A percentile compares a stretch with the other conserved stretches of the same genome.
phyloP scores from a whole-genome alignment of 1,140 invertebrate species.

The Ephestia elutella region DNA sequence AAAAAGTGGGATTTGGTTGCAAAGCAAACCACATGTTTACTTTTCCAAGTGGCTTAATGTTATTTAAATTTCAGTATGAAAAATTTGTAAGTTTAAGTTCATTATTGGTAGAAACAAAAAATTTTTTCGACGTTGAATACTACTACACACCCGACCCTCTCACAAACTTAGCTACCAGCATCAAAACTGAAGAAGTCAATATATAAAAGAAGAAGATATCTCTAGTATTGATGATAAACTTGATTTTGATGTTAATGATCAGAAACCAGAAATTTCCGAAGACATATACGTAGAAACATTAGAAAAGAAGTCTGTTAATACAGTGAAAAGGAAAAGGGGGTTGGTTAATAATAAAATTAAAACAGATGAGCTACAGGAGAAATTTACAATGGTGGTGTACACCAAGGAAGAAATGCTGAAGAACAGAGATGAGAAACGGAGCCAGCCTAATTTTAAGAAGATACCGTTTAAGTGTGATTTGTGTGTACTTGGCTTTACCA shows the following conservation, averaged over 20 bases:
- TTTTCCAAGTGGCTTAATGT: too few relatives aligned
- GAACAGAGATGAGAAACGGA: conserved; percentile 39
- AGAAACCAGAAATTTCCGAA: not conserved
- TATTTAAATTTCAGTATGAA: not conserved
- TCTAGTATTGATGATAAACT: conserved; percentile 7
- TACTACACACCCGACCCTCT: not conserved
- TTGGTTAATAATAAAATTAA: not conserved
- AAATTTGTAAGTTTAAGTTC: not conserved
- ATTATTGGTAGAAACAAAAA: not conserved
- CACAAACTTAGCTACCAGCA: not conserved
- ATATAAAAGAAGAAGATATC: not conserved
- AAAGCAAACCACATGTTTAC: too few relatives aligned
- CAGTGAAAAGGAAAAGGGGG: conserved; percentile 6
- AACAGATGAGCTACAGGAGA: conserved; percentile 23
- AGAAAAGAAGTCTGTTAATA: too few relatives aligned
- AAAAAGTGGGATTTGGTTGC: too few relatives aligned
- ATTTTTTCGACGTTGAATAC: not conserved
- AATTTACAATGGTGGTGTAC: conserved; percentile 30
- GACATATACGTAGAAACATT: conserved; percentile 1
- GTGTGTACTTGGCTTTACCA: conserved; percentile 42
- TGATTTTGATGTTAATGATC: not conserved
- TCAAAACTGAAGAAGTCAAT: not conserved
- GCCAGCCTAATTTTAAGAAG: conserved; percentile 43
- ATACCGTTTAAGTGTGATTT: conserved; percentile 41
- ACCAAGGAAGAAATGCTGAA: conserved; percentile 38